Percentiles rank a stretch among this genome's conserved stretches.
These are phyloP conservation scores for Rhynchonycteris naso DNA, from an alignment of 2,797 vertebrate species.

Conservation along the genomic window DNA sequence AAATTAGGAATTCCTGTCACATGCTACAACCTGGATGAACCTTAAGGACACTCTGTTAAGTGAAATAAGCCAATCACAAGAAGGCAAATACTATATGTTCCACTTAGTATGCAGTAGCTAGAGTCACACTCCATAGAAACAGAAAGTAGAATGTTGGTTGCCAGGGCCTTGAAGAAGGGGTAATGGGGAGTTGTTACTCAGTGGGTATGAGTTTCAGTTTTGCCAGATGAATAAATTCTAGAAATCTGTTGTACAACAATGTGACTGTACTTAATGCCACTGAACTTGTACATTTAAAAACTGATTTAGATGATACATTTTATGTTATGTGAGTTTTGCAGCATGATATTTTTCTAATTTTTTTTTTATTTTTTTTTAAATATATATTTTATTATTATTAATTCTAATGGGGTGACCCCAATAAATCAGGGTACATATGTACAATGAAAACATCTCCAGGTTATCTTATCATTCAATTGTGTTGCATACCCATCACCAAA, in stretches of 20 bases:
- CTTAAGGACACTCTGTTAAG: neutral
- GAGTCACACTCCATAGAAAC: neutral
- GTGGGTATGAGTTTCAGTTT: neutral
- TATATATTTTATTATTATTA: no score
- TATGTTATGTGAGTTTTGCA: neutral
- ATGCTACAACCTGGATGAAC: neutral
- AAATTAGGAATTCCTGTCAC: neutral
- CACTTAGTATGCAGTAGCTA: neutral
- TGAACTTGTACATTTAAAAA: neutral
- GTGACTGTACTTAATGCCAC: neutral
- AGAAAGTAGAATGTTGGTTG: neutral
- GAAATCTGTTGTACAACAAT: neutral
- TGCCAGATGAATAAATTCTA: neutral
- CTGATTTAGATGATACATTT: neutral
- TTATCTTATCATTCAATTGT: no score
- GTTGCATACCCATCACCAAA: no score
- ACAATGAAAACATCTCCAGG: no score
- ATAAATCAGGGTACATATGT: no score
- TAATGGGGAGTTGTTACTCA: neutral
- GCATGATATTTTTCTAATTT: no score
- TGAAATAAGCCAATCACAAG: neutral
- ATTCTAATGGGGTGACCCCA: no score
- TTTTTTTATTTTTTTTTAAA: no score
- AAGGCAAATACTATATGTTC: neutral
- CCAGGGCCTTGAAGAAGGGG: neutral